A percentile compares a stretch with the other conserved stretches of the same genome.
Conservation (phyloP, 2,888 invertebrate genomes). For the Limnephilus marmoratus region DNA sequence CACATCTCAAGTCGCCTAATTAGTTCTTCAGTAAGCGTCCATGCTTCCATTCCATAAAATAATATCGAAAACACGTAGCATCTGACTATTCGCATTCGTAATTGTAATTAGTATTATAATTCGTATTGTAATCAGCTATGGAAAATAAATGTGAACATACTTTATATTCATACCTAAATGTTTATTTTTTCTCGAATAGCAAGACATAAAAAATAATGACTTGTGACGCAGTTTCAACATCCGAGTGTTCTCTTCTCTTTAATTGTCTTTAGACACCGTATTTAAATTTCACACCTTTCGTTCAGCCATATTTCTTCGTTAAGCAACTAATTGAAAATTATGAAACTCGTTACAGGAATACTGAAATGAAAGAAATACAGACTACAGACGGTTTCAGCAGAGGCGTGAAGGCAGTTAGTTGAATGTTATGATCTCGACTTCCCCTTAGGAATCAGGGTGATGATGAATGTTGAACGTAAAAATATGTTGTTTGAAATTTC, state of each 20-base stretch:
- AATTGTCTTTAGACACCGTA: background rate
- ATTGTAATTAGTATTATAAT: no score
- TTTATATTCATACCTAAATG: no score
- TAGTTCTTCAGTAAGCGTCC: no score
- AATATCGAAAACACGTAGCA: no score
- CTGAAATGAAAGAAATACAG: background rate
- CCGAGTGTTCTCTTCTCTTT: background rate
- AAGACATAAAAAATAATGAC: background rate
- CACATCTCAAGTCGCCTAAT: no score
- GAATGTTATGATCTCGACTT: background rate
- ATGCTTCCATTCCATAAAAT: no score
- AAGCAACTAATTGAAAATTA: conserved; percentile 37
- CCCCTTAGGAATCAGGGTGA: background rate
- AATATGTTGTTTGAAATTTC: background rate
- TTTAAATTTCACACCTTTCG: conserved; percentile 40
- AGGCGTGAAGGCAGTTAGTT: background rate
- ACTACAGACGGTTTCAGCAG: background rate
- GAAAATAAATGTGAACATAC: no score
- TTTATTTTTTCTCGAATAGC: background rate
- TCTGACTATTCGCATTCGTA: no score
- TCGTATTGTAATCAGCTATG: no score
- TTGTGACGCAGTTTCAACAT: background rate
- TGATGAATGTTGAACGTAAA: background rate
- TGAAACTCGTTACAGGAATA: conserved; percentile 33
- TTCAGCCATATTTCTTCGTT: conserved; percentile 17